Evolutionary conservation across 2,113 vertebrate species (phyloP).

Genomic region (Rhadina sibilatrix): DNA sequence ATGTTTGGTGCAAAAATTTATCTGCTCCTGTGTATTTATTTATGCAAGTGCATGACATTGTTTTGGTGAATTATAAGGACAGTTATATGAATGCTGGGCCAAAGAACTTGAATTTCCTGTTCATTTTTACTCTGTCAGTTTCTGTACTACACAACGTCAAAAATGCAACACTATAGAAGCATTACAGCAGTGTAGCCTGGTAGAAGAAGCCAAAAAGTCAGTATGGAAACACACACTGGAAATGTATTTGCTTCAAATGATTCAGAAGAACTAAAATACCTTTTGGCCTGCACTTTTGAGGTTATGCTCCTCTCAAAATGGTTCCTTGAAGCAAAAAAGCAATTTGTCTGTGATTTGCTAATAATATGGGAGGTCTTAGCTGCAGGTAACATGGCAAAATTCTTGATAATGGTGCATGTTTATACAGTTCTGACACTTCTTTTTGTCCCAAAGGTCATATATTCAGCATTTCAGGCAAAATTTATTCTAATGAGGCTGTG

Average conservation of each 20-base stretch:
- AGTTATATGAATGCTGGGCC: not conserved
- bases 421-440: not conserved
- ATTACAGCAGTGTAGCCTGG: not conserved
- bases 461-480: not conserved
- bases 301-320: not conserved
- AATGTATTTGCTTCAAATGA: not conserved
- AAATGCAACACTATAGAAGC: not conserved
- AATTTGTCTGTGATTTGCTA: not conserved
- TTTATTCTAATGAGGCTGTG: not conserved
- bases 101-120: not conserved
- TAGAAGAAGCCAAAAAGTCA: not conserved
- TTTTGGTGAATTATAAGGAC: not conserved
- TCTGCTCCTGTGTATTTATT: not conserved
- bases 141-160: not conserved
- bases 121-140: not conserved
- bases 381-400: not conserved
- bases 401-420: not conserved
- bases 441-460: not conserved
- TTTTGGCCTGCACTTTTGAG: not conserved
- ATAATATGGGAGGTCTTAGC: not conserved
- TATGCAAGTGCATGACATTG: not conserved
- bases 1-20: not conserved
- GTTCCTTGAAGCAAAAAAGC: not conserved
- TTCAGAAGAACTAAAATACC: not conserved
- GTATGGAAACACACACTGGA: not conserved